Conservation (phyloP, 2,888 invertebrate genomes). For the Gari tellinella region DNA sequence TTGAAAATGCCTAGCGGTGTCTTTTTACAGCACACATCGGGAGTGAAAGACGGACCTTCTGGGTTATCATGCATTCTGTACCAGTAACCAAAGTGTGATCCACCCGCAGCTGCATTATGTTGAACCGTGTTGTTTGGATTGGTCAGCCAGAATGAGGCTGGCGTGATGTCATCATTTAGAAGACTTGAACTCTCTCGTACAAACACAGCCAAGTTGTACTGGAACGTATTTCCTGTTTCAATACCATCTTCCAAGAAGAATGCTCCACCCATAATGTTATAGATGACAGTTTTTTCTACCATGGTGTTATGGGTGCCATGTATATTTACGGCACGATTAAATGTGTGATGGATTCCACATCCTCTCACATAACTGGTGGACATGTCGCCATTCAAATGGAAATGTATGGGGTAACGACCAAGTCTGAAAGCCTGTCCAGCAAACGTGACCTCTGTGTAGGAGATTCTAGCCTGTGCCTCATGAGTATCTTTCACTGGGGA, state of each 20-base stretch:
- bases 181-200: conserved; percentile 78
- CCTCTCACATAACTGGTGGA: conserved; percentile 76
- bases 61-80: conserved; percentile 80
- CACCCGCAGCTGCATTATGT: conserved; percentile 81
- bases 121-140: conserved; percentile 80
- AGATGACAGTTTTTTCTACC: conserved; percentile 76
- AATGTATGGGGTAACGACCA: conserved; percentile 82
- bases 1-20: conserved; percentile 72
- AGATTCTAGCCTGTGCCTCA: conserved; percentile 63
- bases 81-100: conserved; percentile 83
- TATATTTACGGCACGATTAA: conserved; percentile 82
- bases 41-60: conserved; percentile 78
- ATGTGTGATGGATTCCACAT: conserved; percentile 76
- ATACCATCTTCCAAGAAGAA: conserved; percentile 83
- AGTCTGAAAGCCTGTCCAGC: conserved; percentile 82
- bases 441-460: conserved; percentile 75
- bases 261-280: conserved; percentile 82
- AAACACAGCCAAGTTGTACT: conserved; percentile 80
- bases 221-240: conserved; percentile 78
- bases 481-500: conserved; percentile 57
- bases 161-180: conserved; percentile 82
- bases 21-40: conserved; percentile 72
- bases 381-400: conserved; percentile 81
- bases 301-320: conserved; percentile 77
- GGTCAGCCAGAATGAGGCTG: conserved; percentile 83